A percentile compares a stretch with the other conserved stretches of the same genome.
These are phyloP conservation scores for Hippocampus barbouri DNA, from an alignment of 2,113 vertebrate species.

Conservation along the genomic window DNA sequence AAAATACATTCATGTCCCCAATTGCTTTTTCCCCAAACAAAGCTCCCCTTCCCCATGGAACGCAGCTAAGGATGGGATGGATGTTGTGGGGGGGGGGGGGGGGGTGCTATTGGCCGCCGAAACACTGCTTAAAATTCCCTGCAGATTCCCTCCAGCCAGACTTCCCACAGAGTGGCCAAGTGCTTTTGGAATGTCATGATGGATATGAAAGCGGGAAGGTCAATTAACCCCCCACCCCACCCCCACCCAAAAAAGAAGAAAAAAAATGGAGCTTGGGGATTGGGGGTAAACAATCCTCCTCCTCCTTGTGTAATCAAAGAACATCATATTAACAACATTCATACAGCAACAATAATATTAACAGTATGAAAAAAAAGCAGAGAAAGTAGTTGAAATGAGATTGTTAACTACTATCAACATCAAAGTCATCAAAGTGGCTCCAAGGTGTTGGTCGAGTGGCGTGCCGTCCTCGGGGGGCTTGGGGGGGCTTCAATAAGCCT, in stretches of 20 bases:
- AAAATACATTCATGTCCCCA: constrained; percentile 69
- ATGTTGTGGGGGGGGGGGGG: constrained; percentile 43
- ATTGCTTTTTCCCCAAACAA: constrained; percentile 67
- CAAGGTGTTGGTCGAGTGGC: neutral
- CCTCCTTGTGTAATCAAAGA: constrained; percentile 16
- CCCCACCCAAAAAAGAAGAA: constrained; percentile 12
- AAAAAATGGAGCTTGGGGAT: constrained; percentile 51
- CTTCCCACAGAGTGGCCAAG: constrained; percentile 73
- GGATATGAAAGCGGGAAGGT: constrained; percentile 72
- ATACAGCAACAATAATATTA: constrained; percentile 11
- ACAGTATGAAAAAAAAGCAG: constrained; percentile 6
- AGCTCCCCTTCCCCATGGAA: constrained; percentile 56
- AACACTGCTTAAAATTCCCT: constrained; percentile 66
- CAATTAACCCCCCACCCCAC: constrained; percentile 24
- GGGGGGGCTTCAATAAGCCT: constrained; percentile 81
- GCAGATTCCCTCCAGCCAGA: constrained; percentile 65
- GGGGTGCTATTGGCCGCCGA: constrained; percentile 55
- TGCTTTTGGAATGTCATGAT: constrained; percentile 73
- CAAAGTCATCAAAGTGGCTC: constrained; percentile 5
- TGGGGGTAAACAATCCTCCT: constrained; percentile 56
- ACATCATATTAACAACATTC: constrained; percentile 3
- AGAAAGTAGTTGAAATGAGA: constrained; percentile 3
- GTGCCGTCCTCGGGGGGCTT: constrained; percentile 8
- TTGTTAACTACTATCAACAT: constrained; percentile 7
- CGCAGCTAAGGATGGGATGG: constrained; percentile 59